Base-by-base conservation (phyloP, 2,113 vertebrate genomes). In the Percopsis transmontana region DNA sequence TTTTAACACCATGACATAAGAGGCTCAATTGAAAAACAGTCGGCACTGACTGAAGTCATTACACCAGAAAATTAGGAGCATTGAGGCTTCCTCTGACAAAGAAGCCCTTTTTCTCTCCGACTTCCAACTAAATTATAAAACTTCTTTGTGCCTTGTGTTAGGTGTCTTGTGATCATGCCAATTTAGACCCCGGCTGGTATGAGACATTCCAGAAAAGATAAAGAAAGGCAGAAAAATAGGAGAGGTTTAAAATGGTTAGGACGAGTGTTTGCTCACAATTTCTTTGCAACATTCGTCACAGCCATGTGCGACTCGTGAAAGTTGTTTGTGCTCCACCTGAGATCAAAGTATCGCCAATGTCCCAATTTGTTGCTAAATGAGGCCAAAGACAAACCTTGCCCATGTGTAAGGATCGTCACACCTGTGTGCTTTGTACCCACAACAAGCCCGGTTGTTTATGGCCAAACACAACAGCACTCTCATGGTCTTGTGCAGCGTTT, bases 401-500 rank as follows among this genome's bases (percentile, higher is more conserved):
- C 83, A 78, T 74, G 73, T 74, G 77, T 82, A 70, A 81, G 85
- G 81, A 77, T 61, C 24, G 83, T 81, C 85, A 87, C 84, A 88
- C 88, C 87, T 89, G 79, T 80, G 71, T 78, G 66, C 77, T 67
- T 1, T 90, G 87, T 91, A 87, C 88, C 79, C 90, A 90, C 82
- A 92, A 92, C 85, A 91, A 81, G 73, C 68, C 74, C 11, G 41
- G n/a, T 75, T 91, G 90, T 90, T 91, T 91, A 80, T 61, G 83
- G 87, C 76, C 84, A 92, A 92, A 92, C 87, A 90, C 60, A 18
- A 20, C 61, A 38, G 65, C 68, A 63, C 78, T 85, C 78, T 84
- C 65, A 59, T 64, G 79, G 66, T 57, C 61, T 27, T 47, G 40
- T 56, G 63, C 23, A 52, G 58, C 39, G 16, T 42, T 91, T 92